phyloP scores from a whole-genome alignment of 2,113 vertebrate genomes.

The Microtus richardsoni region DNA sequence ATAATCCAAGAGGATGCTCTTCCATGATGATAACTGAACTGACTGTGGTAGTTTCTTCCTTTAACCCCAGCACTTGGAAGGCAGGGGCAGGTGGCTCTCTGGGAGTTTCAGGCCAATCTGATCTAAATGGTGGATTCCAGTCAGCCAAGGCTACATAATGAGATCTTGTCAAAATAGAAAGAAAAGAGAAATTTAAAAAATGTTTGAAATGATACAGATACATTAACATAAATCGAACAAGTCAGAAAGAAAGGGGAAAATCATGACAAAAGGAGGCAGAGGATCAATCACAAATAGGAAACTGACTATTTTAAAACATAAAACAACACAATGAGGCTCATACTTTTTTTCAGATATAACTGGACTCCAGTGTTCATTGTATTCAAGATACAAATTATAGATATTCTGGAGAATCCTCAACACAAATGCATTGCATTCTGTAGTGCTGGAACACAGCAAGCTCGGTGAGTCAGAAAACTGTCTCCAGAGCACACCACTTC shows the following conservation, averaged over 20 bases:
- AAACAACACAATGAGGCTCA: not conserved
- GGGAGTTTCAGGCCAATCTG: not conserved
- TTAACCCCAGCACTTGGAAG: not conserved
- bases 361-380: not conserved
- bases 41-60: not conserved
- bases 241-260: not conserved
- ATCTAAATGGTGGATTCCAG: not conserved
- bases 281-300: not conserved
- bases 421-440: not conserved
- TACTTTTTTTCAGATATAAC: not conserved
- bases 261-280: not conserved
- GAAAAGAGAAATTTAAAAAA: not conserved
- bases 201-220: constrained; percentile 29
- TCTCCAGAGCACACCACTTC: accelerated
- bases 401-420: not conserved
- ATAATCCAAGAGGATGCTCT: not conserved
- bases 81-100: not conserved
- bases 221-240: constrained; percentile 8
- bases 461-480: not conserved
- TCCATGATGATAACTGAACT: constrained; percentile 5
- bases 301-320: not conserved
- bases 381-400: not conserved
- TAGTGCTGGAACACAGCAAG: not conserved
- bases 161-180: not conserved
- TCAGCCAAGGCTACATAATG: not conserved